These are phyloP conservation scores for Tenthredo mesomela DNA, from an alignment of 2,888 invertebrate species.

Conservation along the genomic window DNA sequence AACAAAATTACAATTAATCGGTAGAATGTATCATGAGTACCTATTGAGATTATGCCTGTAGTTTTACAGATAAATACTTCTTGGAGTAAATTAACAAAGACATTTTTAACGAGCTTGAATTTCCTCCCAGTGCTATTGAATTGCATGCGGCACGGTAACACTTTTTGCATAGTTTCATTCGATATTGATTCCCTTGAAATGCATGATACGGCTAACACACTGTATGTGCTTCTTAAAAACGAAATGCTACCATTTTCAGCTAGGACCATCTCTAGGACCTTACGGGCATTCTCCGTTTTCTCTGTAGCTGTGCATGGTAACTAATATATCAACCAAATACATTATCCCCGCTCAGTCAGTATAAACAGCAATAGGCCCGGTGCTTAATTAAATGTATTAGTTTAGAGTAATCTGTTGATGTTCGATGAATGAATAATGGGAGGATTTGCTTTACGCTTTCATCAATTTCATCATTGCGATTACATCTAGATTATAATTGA, in stretches of 20 bases:
- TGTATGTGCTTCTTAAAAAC: conserved; percentile 47
- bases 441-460: neutral
- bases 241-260: conserved; percentile 42
- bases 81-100: neutral
- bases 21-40: neutral
- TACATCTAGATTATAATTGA: neutral
- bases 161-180: conserved; percentile 14
- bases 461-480: neutral
- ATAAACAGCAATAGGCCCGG: neutral
- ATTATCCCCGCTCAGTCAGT: neutral
- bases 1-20: neutral
- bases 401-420: neutral
- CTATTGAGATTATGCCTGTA: conserved; percentile 1
- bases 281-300: conserved; percentile 38
- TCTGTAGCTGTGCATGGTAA: conserved; percentile 48
- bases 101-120: neutral
- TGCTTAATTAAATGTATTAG: conserved; percentile 12
- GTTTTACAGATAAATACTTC: neutral
- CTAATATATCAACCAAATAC: conserved; percentile 34
- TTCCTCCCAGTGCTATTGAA: neutral
- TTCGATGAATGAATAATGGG: neutral
- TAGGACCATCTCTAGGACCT: conserved; percentile 40
- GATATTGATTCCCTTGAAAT: conserved; percentile 13
- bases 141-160: neutral
- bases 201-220: neutral